These are phyloP conservation scores for Geodia barretti DNA, from an alignment of 37 sponge, comb jelly and placozoan species.

Conservation along the genomic window DNA sequence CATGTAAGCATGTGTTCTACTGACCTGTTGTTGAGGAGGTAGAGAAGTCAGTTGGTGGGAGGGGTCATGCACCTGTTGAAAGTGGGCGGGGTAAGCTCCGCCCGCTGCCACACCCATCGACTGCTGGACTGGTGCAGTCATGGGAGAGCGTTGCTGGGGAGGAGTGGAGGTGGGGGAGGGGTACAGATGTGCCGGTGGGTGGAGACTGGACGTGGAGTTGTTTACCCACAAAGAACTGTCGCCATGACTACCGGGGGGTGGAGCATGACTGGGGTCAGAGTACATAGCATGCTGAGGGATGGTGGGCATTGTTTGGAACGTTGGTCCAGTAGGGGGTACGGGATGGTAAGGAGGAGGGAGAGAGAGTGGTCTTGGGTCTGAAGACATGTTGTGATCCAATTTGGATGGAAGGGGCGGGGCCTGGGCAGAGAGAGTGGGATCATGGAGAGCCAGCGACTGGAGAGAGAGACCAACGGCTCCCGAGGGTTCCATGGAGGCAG, in stretches of 20 bases:
- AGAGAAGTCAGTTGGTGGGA: not conserved
- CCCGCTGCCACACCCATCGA: not conserved
- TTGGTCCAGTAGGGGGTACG: not conserved
- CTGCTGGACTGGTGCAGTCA: not conserved
- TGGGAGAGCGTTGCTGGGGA: not conserved
- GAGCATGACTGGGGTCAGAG: not conserved
- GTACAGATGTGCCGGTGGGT: not conserved
- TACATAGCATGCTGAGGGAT: not conserved
- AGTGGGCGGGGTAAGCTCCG: not conserved
- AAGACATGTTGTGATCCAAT: not conserved
- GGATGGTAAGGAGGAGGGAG: slow-evolving; percentile 10
- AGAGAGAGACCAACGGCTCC: not conserved
- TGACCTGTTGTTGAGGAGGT: not conserved
- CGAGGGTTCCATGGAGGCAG: not conserved
- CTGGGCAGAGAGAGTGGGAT: not conserved
- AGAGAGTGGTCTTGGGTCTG: slow-evolving; percentile 9
- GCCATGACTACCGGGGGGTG: not conserved
- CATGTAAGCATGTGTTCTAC: too few species aligned
- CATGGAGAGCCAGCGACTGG: slow-evolving; percentile 31
- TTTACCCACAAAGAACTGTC: not conserved
- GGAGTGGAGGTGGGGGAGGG: not conserved
- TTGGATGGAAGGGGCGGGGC: slow-evolving; percentile 33
- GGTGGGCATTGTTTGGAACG: not conserved
- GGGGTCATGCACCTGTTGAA: not conserved
- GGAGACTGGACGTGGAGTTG: slow-evolving; percentile 9